These are phyloP conservation scores for Lepidochrysops patricia DNA, from an alignment of 2,888 invertebrate species.

Conservation along the genomic window DNA sequence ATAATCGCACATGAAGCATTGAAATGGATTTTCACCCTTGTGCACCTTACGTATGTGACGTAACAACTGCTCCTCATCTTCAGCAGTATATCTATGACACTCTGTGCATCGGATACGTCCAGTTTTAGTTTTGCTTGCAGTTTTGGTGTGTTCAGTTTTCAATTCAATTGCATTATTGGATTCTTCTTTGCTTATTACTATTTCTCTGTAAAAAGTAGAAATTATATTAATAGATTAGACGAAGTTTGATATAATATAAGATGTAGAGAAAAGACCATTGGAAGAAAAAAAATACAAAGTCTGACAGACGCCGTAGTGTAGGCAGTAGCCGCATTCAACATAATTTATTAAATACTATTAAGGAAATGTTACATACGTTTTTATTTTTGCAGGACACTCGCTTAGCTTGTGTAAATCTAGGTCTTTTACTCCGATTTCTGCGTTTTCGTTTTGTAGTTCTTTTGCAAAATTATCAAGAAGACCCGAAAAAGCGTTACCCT, in stretches of 20 bases:
- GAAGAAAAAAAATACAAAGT: too few species aligned
- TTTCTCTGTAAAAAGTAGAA: background rate
- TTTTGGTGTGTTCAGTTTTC: background rate
- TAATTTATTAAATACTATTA: background rate
- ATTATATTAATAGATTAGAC: background rate
- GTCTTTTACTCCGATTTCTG: background rate
- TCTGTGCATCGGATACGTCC: slow-evolving; percentile 29
- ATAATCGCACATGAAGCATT: slow-evolving; percentile 57
- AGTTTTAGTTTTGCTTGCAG: background rate
- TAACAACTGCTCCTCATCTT: slow-evolving; percentile 40
- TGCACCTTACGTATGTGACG: slow-evolving; percentile 45
- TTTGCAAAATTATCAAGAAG: slow-evolving; percentile 5
- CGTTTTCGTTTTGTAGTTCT: background rate
- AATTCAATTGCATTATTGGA: background rate
- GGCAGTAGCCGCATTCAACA: too few species aligned
- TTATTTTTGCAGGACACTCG: background rate
- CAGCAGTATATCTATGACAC: slow-evolving; percentile 35
- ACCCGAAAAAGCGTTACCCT: background rate
- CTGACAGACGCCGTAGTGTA: too few species aligned
- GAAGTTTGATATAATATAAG: too few species aligned
- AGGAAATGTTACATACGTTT: background rate
- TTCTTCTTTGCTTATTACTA: background rate
- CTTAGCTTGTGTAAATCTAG: background rate
- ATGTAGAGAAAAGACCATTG: too few species aligned
- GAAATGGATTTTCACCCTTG: slow-evolving; percentile 48